These are phyloP conservation scores for Taurulus bubalis DNA, from an alignment of 2,113 vertebrate genomes.

Conservation along the genomic window DNA sequence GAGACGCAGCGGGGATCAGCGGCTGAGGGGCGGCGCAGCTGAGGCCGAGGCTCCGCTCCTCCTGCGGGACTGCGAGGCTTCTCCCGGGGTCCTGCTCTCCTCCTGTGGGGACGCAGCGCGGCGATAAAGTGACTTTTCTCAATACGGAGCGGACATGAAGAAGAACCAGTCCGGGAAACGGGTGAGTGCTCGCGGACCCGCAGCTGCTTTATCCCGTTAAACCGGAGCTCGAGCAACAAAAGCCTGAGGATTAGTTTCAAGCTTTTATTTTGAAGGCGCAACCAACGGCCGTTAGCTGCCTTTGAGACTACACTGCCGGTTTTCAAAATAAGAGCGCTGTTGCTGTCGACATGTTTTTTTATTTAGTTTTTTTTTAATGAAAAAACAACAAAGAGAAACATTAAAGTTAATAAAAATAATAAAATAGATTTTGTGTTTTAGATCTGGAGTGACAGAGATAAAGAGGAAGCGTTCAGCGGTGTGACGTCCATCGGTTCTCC, in stretches of 20 bases:
- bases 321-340: slow-evolving; percentile 55
- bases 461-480: not conserved
- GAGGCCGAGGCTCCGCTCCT: slow-evolving; percentile 17
- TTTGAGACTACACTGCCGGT: slow-evolving; percentile 7
- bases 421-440: not conserved
- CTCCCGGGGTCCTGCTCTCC: not conserved
- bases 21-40: slow-evolving; percentile 3
- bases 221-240: slow-evolving; percentile 49
- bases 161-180: slow-evolving; percentile 66
- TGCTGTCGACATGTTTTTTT: not conserved
- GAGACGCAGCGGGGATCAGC: not conserved
- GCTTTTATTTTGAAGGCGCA: slow-evolving; percentile 65
- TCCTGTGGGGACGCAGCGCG: slow-evolving; percentile 17
- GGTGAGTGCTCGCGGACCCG: slow-evolving; percentile 58
- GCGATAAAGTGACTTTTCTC: not conserved
- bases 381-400: not conserved
- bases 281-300: not conserved
- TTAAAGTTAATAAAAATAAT: not conserved
- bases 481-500: too few species aligned
- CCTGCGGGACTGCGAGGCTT: slow-evolving; percentile 2
- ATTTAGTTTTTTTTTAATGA: not conserved
- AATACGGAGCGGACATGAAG: slow-evolving; percentile 60
- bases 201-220: not conserved
- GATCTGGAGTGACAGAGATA: not conserved
- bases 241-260: slow-evolving; percentile 21